phyloP scores from a whole-genome alignment of 92 coral and sea anemone genomes.

The Porites rus region DNA sequence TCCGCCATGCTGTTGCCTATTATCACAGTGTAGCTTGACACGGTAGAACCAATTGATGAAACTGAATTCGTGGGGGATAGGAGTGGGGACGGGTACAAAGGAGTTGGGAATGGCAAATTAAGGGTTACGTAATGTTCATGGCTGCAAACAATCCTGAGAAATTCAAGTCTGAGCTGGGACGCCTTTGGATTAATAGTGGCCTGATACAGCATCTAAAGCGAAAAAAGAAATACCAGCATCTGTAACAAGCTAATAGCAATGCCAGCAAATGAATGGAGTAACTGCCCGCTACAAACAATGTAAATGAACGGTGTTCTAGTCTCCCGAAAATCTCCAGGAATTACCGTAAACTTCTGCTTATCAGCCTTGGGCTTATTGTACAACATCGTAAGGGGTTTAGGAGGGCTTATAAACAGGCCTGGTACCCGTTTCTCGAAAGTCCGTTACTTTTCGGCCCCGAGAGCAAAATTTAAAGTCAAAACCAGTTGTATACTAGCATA shows the following conservation, averaged over 20 bases:
- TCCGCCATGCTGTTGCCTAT: slow-evolving; percentile 98
- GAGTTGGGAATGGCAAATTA: slow-evolving; percentile 89
- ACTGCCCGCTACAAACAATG: neutral
- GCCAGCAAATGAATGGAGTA: no score
- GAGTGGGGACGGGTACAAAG: slow-evolving; percentile 93
- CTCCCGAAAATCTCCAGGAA: no score
- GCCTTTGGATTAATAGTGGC: slow-evolving; percentile 69
- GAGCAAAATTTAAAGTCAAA: no score
- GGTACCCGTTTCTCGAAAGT: no score
- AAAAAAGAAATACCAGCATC: neutral
- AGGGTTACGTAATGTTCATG: slow-evolving; percentile 97
- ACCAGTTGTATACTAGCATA: no score
- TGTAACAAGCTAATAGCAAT: no score
- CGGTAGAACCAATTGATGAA: slow-evolving; percentile 81
- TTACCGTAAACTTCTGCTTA: no score
- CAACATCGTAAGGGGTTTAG: no score
- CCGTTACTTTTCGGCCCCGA: no score
- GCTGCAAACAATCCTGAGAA: slow-evolving; percentile 93
- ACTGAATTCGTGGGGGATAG: slow-evolving; percentile 93
- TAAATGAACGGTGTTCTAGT: no score
- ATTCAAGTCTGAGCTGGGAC: slow-evolving; percentile 86
- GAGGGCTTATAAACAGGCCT: no score
- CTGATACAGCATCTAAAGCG: slow-evolving; percentile 71
- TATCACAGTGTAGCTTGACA: slow-evolving; percentile 81
- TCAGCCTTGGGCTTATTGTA: no score